Evolutionary conservation across 2,113 vertebrate species (phyloP).

Genomic region (Petaurus breviceps): DNA sequence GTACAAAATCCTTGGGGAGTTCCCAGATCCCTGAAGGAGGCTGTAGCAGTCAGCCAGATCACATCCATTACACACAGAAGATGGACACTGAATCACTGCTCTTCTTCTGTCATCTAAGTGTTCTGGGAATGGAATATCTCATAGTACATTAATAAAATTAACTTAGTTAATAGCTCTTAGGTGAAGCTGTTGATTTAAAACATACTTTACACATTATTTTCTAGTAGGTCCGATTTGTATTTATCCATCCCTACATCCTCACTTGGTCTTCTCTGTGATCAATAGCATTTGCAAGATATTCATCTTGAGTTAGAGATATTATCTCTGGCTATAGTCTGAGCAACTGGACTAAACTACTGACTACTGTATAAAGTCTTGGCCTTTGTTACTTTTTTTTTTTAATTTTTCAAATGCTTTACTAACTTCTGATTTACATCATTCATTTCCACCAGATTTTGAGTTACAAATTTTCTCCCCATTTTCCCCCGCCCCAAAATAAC

Average conservation of each 20-base stretch:
- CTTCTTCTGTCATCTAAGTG: background rate
- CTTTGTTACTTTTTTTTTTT: no score
- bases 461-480: no score
- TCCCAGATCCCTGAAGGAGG: background rate
- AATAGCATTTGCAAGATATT: constrained; percentile 32
- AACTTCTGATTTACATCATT: no score
- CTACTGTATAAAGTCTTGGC: constrained; percentile 6
- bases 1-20: background rate
- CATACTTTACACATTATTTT: background rate
- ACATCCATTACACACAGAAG: background rate
- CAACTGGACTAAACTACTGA: background rate
- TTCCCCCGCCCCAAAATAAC: no score
- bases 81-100: background rate
- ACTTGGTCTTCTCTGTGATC: background rate
- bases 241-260: background rate
- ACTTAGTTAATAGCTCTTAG: background rate
- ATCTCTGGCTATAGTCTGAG: constrained; percentile 19
- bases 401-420: no score
- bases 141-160: background rate
- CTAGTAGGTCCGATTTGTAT: background rate
- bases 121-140: background rate
- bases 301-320: background rate
- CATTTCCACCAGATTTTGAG: no score
- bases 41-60: background rate
- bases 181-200: background rate